phyloP scores from a whole-genome alignment of 2,113 vertebrate genomes.

The Thamnaconus septentrionalis region DNA sequence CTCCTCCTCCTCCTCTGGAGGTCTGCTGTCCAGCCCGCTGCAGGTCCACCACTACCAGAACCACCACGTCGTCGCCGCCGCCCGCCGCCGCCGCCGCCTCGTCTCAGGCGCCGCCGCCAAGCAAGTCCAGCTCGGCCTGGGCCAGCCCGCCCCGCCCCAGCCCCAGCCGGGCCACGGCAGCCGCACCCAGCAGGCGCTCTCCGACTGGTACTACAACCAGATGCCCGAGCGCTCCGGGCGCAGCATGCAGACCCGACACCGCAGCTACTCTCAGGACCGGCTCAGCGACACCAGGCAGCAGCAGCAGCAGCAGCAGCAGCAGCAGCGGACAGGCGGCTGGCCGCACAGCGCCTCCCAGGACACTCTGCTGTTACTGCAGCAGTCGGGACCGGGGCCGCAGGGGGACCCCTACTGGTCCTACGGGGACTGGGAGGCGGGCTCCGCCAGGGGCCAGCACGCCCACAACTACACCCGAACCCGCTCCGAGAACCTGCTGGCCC shows the following conservation, averaged over 20 bases:
- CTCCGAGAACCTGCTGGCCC: slow-evolving; percentile 83
- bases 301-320: slow-evolving; percentile 20
- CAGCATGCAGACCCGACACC: slow-evolving; percentile 83
- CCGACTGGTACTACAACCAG: slow-evolving; percentile 90
- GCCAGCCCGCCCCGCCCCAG: slow-evolving; percentile 66
- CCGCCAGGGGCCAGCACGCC: slow-evolving; percentile 27
- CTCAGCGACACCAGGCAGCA: slow-evolving; percentile 73
- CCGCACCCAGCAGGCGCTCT: slow-evolving; percentile 86
- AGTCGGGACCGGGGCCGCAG: slow-evolving; percentile 59
- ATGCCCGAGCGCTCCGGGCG: slow-evolving; percentile 76
- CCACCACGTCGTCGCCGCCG: slow-evolving; percentile 59
- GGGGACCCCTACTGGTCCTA: slow-evolving; percentile 67
- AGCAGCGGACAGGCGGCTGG: slow-evolving; percentile 75
- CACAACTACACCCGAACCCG: slow-evolving; percentile 74
- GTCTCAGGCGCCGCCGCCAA: slow-evolving; percentile 55
- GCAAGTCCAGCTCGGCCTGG: slow-evolving; percentile 61
- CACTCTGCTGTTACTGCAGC: slow-evolving; percentile 83
- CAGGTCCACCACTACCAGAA: slow-evolving; percentile 67
- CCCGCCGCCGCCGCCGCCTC: slow-evolving; percentile 45
- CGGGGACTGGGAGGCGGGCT: slow-evolving; percentile 55
- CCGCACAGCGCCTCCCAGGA: slow-evolving; percentile 94
- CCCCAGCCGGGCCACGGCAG: slow-evolving; percentile 52
- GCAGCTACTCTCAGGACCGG: slow-evolving; percentile 92
- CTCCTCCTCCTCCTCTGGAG: slow-evolving; percentile 77
- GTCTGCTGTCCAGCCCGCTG: slow-evolving; percentile 69